Conservation (phyloP, 2,113 vertebrate species). For the Aythya baeri region DNA sequence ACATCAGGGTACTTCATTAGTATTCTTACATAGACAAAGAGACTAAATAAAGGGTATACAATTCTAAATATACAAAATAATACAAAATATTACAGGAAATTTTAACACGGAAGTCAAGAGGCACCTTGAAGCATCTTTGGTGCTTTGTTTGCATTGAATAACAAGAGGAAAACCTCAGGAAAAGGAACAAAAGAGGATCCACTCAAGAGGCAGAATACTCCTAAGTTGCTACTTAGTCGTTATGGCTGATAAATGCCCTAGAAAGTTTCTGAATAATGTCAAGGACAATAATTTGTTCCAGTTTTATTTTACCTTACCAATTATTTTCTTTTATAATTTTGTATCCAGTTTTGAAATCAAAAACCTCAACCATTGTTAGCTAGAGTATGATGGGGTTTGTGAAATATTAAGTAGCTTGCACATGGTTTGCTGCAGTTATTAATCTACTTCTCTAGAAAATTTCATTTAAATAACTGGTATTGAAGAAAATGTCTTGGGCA, state of each 20-base stretch:
- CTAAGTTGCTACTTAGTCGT: background rate
- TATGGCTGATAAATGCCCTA: background rate
- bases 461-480: background rate
- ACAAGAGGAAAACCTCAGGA: background rate
- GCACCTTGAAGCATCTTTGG: background rate
- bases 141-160: background rate
- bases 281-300: background rate
- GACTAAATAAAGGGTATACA: background rate
- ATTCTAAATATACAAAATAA: background rate
- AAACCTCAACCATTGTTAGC: background rate
- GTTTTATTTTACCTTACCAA: background rate
- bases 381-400: background rate
- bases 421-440: background rate
- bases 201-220: background rate
- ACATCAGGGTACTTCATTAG: background rate
- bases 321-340: background rate
- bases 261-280: background rate
- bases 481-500: background rate
- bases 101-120: background rate
- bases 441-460: background rate
- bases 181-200: background rate
- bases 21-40: background rate
- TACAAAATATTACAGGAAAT: background rate
- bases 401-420: background rate
- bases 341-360: background rate